Conservation (phyloP, 2,888 invertebrate genomes). For the Cerceris rybyensis region DNA sequence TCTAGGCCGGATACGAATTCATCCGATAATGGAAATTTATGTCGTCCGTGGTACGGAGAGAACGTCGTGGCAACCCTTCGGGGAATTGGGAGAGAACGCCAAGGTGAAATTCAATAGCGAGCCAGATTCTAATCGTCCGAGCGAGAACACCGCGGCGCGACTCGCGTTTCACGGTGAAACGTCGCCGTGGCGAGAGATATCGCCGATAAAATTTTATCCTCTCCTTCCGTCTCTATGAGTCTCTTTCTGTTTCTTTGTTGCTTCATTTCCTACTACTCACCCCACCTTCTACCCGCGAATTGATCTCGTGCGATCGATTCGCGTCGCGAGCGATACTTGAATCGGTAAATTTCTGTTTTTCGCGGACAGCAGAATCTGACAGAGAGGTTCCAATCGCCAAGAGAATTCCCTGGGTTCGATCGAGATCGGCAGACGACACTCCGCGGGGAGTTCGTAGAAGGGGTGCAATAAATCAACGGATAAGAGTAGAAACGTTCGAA, state of each 20-base stretch:
- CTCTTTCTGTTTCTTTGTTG: too few species aligned
- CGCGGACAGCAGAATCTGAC: not conserved
- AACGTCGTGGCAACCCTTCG: conserved; percentile 16
- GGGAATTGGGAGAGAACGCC: conserved; percentile 20
- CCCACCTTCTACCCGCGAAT: not conserved
- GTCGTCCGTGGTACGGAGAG: conserved; percentile 41
- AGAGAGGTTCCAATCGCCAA: not conserved
- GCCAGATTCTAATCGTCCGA: conserved; percentile 57
- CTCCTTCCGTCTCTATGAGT: too few species aligned
- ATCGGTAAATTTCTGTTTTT: conserved; percentile 16
- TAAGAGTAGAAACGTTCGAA: too few species aligned
- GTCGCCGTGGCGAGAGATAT: conserved; percentile 21
- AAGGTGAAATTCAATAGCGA: conserved; percentile 62
- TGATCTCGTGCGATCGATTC: conserved; percentile 30
- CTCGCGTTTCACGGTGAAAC: conserved; percentile 45
- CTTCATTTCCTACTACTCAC: too few species aligned
- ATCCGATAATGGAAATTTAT: conserved; percentile 73
- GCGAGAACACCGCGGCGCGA: conserved; percentile 42
- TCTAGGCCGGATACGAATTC: conserved; percentile 63
- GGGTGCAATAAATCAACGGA: too few species aligned
- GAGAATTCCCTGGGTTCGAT: not conserved
- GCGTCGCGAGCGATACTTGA: conserved; percentile 8
- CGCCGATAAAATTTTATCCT: conserved; percentile 38
- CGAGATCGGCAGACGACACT: not conserved
- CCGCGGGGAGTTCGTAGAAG: too few species aligned